Conservation (phyloP, 2,888 invertebrate genomes). For the Bugulina stolonifera region DNA sequence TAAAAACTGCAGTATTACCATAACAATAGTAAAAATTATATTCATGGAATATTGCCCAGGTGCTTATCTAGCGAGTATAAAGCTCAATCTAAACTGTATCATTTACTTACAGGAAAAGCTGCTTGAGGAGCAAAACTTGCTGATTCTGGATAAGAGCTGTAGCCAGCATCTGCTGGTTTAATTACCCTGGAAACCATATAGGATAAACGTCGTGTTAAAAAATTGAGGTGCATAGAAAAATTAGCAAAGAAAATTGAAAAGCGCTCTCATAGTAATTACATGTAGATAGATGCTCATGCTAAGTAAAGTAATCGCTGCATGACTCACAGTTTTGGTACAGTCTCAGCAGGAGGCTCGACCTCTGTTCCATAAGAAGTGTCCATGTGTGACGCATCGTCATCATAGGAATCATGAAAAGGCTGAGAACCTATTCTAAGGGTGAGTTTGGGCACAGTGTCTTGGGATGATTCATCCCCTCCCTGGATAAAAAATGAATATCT, state of each 20-base stretch:
- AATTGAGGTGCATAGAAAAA: too few relatives aligned
- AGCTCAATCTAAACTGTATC: background rate
- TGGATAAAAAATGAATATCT: too few relatives aligned
- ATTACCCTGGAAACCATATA: background rate
- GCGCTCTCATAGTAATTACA: too few relatives aligned
- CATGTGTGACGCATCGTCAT: background rate
- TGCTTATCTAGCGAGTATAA: too few relatives aligned
- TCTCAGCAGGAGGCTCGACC: background rate
- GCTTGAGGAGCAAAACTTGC: background rate
- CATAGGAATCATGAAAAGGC: background rate
- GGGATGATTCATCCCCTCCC: background rate
- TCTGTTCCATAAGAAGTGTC: background rate
- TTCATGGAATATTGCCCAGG: too few relatives aligned
- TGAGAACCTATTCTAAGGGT: background rate
- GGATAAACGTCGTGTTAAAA: too few relatives aligned
- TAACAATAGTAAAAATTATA: too few relatives aligned
- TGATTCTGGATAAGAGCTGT: constrained; percentile 1
- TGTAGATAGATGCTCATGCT: too few relatives aligned
- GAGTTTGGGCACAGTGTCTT: background rate
- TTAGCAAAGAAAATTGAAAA: too few relatives aligned
- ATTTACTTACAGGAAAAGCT: background rate
- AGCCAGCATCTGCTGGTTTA: constrained; percentile 30
- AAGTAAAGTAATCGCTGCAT: too few relatives aligned
- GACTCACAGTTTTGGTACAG: background rate
- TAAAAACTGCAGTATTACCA: too few relatives aligned